phyloP scores from a whole-genome alignment of 2,888 invertebrate genomes.

The Chrysopilus asiliformis region DNA sequence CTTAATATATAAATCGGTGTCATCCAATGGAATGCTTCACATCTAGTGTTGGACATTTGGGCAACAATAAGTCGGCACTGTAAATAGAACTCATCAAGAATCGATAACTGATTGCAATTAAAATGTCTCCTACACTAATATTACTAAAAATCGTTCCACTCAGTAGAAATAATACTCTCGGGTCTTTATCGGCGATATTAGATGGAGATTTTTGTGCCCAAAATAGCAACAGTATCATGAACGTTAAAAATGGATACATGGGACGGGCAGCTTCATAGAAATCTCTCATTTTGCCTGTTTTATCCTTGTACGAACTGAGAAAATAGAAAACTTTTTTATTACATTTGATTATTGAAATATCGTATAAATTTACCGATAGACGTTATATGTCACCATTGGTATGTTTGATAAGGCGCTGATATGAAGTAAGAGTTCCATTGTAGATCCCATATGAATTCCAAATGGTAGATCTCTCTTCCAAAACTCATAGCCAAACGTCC shows the following conservation, averaged over 20 bases:
- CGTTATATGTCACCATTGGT: slow-evolving; percentile 81
- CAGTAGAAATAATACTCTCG: slow-evolving; percentile 74
- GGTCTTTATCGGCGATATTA: slow-evolving; percentile 67
- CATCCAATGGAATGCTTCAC: slow-evolving; percentile 53
- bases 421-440: slow-evolving; percentile 77
- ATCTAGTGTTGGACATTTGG: slow-evolving; percentile 91
- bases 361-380: slow-evolving; percentile 58
- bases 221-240: slow-evolving; percentile 58
- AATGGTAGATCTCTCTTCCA: slow-evolving; percentile 72
- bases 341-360: not conserved
- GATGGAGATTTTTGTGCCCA: slow-evolving; percentile 78
- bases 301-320: slow-evolving; percentile 65
- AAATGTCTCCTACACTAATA: slow-evolving; percentile 92
- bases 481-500: slow-evolving; percentile 57
- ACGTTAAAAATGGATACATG: slow-evolving; percentile 58
- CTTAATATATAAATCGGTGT: slow-evolving; percentile 28
- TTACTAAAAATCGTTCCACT: slow-evolving; percentile 95
- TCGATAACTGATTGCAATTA: too few species aligned
- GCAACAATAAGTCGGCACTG: slow-evolving; percentile 95
- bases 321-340: slow-evolving; percentile 1
- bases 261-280: slow-evolving; percentile 77
- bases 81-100: slow-evolving; percentile 22
- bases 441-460: slow-evolving; percentile 57
- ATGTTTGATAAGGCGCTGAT: slow-evolving; percentile 75
- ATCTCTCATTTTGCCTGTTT: slow-evolving; percentile 74